Evolutionary conservation across 2,797 vertebrate species (phyloP).

Genomic region (Microchirus variegatus): DNA sequence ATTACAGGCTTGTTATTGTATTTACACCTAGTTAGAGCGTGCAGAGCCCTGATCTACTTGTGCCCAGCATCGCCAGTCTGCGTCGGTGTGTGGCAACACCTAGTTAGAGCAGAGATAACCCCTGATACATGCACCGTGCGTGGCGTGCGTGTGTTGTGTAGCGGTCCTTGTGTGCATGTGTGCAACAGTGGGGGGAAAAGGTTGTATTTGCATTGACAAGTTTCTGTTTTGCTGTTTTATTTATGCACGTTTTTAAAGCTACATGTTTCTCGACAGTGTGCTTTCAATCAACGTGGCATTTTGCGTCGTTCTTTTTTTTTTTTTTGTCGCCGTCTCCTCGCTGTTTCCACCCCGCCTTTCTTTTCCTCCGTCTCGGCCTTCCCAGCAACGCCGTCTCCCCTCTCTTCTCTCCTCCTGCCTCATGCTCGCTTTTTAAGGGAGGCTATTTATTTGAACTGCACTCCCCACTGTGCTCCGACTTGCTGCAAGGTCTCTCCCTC

Average conservation of each 20-base stretch:
- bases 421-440: constrained; percentile 79
- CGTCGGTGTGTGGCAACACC: constrained; percentile 77
- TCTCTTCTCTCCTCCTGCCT: constrained; percentile 36
- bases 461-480: constrained; percentile 93
- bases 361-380: constrained; percentile 30
- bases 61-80: constrained; percentile 70
- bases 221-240: constrained; percentile 17
- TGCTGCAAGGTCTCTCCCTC: constrained; percentile 92
- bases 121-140: constrained; percentile 73
- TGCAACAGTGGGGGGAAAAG: not conserved
- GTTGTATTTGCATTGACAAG: not conserved
- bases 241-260: constrained; percentile 15
- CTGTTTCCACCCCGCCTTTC: constrained; percentile 19
- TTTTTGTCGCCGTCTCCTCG: constrained; percentile 14
- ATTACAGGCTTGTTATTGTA: constrained; percentile 99
- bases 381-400: constrained; percentile 16
- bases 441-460: constrained; percentile 99
- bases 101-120: constrained; percentile 75
- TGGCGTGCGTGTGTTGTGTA: not conserved
- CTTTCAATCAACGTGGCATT: constrained; percentile 8
- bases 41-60: constrained; percentile 98
- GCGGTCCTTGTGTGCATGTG: constrained; percentile 12
- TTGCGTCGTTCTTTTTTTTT: constrained; percentile 11
- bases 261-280: constrained; percentile 3
- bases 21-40: constrained; percentile 99